phyloP scores from a whole-genome alignment of 1,140 invertebrate genomes.

The Dryas iulia region DNA sequence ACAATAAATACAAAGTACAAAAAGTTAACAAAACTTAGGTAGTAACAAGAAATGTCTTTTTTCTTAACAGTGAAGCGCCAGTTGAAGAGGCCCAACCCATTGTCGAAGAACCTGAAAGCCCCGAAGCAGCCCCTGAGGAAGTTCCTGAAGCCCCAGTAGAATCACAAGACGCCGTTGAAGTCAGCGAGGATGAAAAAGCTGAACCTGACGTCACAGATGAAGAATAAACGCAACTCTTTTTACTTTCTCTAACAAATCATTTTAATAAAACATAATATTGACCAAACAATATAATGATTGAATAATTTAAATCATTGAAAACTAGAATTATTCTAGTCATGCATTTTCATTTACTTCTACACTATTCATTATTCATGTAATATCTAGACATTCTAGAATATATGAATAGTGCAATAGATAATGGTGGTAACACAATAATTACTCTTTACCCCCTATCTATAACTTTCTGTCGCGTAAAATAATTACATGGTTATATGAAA shows the following conservation, averaged over 20 bases:
- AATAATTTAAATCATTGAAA: not conserved
- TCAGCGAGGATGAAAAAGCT: slow-evolving; percentile 70
- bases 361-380: slow-evolving; percentile 51
- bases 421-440: slow-evolving; percentile 28
- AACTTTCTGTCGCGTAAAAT: slow-evolving; percentile 67
- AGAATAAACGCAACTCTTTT: slow-evolving; percentile 50
- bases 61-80: slow-evolving; percentile 45
- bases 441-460: slow-evolving; percentile 26
- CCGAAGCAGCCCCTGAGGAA: slow-evolving; percentile 44
- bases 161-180: slow-evolving; percentile 55
- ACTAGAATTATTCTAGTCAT: slow-evolving; percentile 35
- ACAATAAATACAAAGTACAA: too few species aligned
- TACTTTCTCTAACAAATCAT: not conserved
- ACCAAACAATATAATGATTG: not conserved
- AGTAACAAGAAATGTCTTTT: too few species aligned
- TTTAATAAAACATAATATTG: not conserved
- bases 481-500: slow-evolving; percentile 57
- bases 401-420: slow-evolving; percentile 57
- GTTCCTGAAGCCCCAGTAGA: slow-evolving; percentile 34
- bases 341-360: slow-evolving; percentile 37
- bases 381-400: slow-evolving; percentile 32
- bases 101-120: slow-evolving; percentile 69
- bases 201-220: slow-evolving; percentile 78
- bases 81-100: slow-evolving; percentile 62
- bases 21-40: too few species aligned